Base-by-base conservation (phyloP, 1,140 invertebrate species). In the Tetramorium simillimum region DNA sequence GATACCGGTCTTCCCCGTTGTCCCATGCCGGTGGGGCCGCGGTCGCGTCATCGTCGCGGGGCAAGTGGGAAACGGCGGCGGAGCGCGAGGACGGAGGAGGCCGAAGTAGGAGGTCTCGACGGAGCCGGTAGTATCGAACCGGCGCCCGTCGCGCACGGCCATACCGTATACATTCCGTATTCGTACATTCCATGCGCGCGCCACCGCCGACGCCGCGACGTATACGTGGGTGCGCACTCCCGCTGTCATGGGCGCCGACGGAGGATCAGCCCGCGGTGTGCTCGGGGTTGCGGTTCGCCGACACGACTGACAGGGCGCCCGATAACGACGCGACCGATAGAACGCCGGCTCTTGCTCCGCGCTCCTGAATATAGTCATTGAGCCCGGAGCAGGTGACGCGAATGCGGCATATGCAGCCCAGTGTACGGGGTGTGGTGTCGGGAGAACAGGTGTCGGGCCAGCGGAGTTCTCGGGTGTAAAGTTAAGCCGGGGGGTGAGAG, bases 41-140 rank as follows among this genome's bases (percentile, higher is more conserved):
- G 49, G 49, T 84, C 86, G 33, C 70, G 81, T 16, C 46, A 24
- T 67, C 72, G 70, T 78, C 37, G 43, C 67, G 16, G 51, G 40
- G n/a, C 40, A 72, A 51, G 80, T 49, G 80, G 80, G 80, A n/a
- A 84, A 84, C 33, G 80, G 80, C 86, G 87, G 87, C 33, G 77
- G 33, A 33, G 70, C 84, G 72, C 73, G 89, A 92, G 81, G 85
- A n/a, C 86, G 80, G 82, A 75, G 81, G 75, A 85, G 91, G 88
- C 86, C 88, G 72, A 89, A 80, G 81, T 80, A 85, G 85, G 84
- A 75, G 86, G 56, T 73, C 89, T 51, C 87, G 85, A 65, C 93
- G 94, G 94, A n/a, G 91, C 88, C 87, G 89, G 91, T 93, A 95
- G 95, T 96, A 96, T 95, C 95, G 95, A 96, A 95, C 95, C 94